Percentiles rank a stretch among this genome's conserved stretches.
Evolutionary conservation across 2,797 vertebrate genomes (phyloP).

Genomic region (Peromyscus attwateri): DNA sequence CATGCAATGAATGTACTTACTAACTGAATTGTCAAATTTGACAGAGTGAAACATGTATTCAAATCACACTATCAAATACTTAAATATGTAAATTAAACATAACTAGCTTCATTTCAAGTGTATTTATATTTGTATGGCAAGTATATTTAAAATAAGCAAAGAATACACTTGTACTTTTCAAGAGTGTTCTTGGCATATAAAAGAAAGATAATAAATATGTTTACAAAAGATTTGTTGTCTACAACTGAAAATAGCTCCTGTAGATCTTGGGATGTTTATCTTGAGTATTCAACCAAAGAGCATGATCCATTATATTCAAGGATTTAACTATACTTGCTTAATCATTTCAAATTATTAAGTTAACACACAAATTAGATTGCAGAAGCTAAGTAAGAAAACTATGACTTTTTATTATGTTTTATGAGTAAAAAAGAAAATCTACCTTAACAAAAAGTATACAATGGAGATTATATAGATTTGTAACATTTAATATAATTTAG

Average conservation of each 20-base stretch:
- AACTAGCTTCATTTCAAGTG: background rate
- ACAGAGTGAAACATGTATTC: background rate
- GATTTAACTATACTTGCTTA: conserved; percentile 50
- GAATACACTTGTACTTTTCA: background rate
- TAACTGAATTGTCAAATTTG: background rate
- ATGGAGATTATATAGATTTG: background rate
- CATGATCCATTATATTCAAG: background rate
- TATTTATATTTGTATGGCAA: background rate
- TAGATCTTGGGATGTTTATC: background rate
- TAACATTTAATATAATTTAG: background rate
- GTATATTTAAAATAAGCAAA: background rate
- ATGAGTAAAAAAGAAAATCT: conserved; percentile 53
- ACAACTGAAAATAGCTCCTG: background rate
- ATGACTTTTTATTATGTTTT: conserved; percentile 38
- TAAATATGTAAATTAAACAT: background rate
- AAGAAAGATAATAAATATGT: conserved; percentile 7
- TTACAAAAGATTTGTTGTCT: conserved; percentile 46
- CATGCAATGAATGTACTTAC: background rate
- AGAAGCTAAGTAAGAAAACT: conserved; percentile 58
- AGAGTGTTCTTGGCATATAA: background rate
- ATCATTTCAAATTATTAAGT: conserved; percentile 49
- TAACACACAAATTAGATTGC: conserved; percentile 52
- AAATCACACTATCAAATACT: background rate
- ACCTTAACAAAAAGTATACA: background rate
- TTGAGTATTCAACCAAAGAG: conserved; percentile 41